Base-by-base conservation (phyloP, 1,140 invertebrate genomes). In the Drosophila punjabiensis region DNA sequence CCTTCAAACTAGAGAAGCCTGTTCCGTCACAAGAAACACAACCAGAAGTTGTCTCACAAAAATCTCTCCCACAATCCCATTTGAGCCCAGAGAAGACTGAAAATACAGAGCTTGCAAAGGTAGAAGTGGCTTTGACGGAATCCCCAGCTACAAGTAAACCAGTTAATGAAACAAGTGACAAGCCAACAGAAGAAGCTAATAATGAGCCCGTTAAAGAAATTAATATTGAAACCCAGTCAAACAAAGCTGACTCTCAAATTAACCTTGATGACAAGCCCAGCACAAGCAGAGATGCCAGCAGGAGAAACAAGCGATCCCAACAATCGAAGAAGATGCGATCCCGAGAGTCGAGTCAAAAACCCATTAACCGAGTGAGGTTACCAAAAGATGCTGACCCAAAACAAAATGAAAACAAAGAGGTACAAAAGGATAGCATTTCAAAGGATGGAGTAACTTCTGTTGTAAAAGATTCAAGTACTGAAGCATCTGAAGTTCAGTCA, bases 261-360 rank as follows among this genome's bases (percentile, higher is more conserved):
- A 45, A 74, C 18, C n/a, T 62, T 0, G 85, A 85, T 45, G 78
- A 85, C 4, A 71, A 59, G 20, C 78, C 85, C 14, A 71, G 77
- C 33, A 81, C 81, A 1, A 88, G 85, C 20, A 63, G 70, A 18
- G 81, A 84, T 1, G 74, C 78, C 5, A 50, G 24, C 24, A 70
- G 63, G n/a, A 69, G 53, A 56, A 79, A 48, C 18, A 84, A 64
- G 13, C 61, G 81, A 20, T 84, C 85, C 0, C 78, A 81, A 14
- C 45, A 68, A 30, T 30, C 53, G 4, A 88, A 52, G 37, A 88
- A 76, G 20, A 63, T 47, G 3, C 67, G 77, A 68, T 13, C 47
- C 0, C 55, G 84, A 0, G 85, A 87, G 11, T 86, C 82, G 5
- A 89, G 85, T 33, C 84, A 87, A 52, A 81, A 68, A 18, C 84